phyloP scores from a whole-genome alignment of 1,140 invertebrate species.

The Rhynchophorus ferrugineus region DNA sequence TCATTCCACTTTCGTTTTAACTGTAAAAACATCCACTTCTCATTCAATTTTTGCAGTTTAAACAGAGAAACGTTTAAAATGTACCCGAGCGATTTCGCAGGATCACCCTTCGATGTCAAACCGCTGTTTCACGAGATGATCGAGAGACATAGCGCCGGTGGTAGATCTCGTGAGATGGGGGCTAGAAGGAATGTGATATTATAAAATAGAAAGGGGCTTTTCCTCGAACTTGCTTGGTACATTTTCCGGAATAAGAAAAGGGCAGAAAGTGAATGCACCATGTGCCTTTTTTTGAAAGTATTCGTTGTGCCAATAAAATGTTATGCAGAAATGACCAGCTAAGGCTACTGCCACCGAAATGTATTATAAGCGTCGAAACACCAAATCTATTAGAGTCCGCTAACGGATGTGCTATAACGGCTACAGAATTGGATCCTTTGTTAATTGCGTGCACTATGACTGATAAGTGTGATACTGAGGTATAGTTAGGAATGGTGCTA shows the following conservation, averaged over 20 bases:
- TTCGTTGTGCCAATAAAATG: conserved; percentile 32
- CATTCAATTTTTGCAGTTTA: neutral
- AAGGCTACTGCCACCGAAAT: conserved; percentile 32
- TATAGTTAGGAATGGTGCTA: conserved; percentile 23
- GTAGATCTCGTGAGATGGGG: too few species aligned
- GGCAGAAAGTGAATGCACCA: conserved; percentile 18
- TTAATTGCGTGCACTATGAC: conserved; percentile 17
- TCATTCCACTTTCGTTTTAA: conserved; percentile 30
- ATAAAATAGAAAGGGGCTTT: neutral
- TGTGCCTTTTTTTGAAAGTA: conserved; percentile 33
- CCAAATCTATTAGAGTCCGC: neutral
- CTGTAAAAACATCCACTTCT: conserved; percentile 1
- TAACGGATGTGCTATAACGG: too few species aligned
- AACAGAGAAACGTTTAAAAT: conserved; percentile 1
- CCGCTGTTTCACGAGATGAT: too few species aligned
- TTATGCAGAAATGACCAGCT: conserved; percentile 23
- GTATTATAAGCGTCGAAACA: conserved; percentile 7
- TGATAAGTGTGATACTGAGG: conserved; percentile 21
- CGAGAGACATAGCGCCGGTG: too few species aligned
- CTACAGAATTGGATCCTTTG: neutral
- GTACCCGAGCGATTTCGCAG: neutral
- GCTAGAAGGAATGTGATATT: too few species aligned
- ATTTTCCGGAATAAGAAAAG: conserved; percentile 3
- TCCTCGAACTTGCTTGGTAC: conserved; percentile 2
- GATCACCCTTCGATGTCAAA: neutral